Conservation (phyloP, 2,797 vertebrate species). For the Acipenser ruthenus region DNA sequence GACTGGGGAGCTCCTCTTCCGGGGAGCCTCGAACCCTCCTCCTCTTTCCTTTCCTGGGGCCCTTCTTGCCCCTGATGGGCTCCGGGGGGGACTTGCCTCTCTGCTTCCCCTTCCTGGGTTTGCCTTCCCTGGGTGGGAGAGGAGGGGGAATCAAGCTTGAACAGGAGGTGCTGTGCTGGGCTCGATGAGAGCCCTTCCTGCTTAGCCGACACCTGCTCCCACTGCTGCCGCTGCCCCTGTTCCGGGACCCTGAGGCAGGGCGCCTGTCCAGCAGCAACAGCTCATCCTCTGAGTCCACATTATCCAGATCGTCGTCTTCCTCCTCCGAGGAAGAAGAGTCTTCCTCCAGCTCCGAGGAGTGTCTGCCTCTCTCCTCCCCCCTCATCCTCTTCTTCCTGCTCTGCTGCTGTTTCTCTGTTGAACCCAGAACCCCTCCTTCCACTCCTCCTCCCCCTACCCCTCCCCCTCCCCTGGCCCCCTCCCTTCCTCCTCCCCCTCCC, state of each 20-base stretch:
- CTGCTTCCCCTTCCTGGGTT: neutral
- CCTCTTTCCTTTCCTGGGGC: neutral
- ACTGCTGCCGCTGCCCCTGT: neutral
- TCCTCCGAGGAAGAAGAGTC: too few relatives aligned
- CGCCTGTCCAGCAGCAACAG: neutral
- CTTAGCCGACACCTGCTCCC: neutral
- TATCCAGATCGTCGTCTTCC: too few relatives aligned
- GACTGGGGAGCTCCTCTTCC: neutral
- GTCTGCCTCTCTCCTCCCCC: too few relatives aligned
- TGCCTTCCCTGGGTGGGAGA: neutral
- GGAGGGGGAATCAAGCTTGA: neutral
- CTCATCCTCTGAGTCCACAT: neutral
- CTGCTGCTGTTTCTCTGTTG: neutral
- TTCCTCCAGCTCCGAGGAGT: too few relatives aligned
- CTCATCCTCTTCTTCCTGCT: neutral
- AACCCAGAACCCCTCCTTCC: too few relatives aligned
- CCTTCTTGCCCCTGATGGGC: neutral
- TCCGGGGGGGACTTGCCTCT: too few relatives aligned
- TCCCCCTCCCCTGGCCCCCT: slow-evolving; percentile 53
- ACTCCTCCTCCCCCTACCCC: slow-evolving; percentile 21
- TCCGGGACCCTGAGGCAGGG: neutral
- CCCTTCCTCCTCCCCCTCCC: slow-evolving; percentile 55
- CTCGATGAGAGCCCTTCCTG: neutral
- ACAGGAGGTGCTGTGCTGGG: too few relatives aligned
- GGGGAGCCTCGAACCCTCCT: neutral